Evolutionary conservation across 2,797 vertebrate genomes (phyloP).

Genomic region (Geotrypetes seraphini): DNA sequence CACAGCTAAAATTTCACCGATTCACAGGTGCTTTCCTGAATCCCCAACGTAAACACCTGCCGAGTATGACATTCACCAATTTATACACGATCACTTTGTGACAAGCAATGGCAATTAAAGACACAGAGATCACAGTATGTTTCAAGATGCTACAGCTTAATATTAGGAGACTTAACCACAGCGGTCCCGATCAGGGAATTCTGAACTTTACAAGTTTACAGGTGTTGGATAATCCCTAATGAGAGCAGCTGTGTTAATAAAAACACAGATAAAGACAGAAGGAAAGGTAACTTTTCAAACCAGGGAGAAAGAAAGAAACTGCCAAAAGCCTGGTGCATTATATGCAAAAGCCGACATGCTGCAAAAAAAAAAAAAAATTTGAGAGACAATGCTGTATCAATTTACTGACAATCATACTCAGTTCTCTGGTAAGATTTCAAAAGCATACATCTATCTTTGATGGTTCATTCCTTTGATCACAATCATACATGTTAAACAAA

Average conservation of each 20-base stretch:
- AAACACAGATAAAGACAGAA: slow-evolving; percentile 36
- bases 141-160: slow-evolving; percentile 39
- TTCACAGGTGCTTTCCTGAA: slow-evolving; percentile 55
- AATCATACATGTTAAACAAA: too few species aligned
- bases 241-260: slow-evolving; percentile 54
- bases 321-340: slow-evolving; percentile 47
- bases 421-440: too few species aligned
- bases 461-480: not conserved
- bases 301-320: slow-evolving; percentile 35
- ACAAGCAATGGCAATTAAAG: slow-evolving; percentile 53
- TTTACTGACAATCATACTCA: too few species aligned
- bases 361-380: too few species aligned
- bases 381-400: too few species aligned
- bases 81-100: slow-evolving; percentile 53
- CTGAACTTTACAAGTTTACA: slow-evolving; percentile 35
- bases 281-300: slow-evolving; percentile 38
- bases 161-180: slow-evolving; percentile 24
- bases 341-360: slow-evolving; percentile 59
- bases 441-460: too few species aligned
- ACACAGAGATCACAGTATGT: slow-evolving; percentile 37
- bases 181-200: slow-evolving; percentile 35
- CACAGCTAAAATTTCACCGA: slow-evolving; percentile 43
- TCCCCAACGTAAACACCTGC: slow-evolving; percentile 58
- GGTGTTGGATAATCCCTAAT: slow-evolving; percentile 37
- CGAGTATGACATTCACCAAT: slow-evolving; percentile 59